Base-by-base conservation (phyloP, 1,140 invertebrate genomes). In the Drosophila tani region DNA sequence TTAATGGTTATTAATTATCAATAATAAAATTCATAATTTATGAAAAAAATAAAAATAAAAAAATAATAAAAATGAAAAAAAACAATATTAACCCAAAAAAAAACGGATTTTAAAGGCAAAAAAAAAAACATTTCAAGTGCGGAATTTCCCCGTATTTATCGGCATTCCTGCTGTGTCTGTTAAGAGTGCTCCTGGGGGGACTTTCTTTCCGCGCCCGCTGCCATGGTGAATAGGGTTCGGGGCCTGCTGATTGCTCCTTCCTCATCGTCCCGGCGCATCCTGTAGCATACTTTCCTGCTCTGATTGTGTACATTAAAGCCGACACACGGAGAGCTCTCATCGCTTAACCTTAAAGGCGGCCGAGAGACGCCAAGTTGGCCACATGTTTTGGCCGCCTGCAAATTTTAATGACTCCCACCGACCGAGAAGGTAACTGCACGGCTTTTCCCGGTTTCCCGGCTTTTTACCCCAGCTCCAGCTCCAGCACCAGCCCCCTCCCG, bases 221-320 rank as follows among this genome's bases (percentile, higher is more conserved):
- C 41, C 63, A 55, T 86, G 82, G 82, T 85, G 82, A 79, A 51
- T 75, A 64, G 19, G 9, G 11, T 15, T 71, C 43, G 63, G 68
- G 55, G 50, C 76, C 65, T 77, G 75, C 65, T 78, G 60, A 56
- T 69, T 51, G 32, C 56, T 58, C 46, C 32, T 19, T 45, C 19
- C 58, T 6, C 55, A 21, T 38, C 66, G 56, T 41, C 14, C 65
- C 38, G 45, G 50, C 43, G 70, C 64, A 67, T 71, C 53, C 69
- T 79, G 81, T 90, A 88, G 70, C 81, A 90, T 82, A 84, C 79
- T 91, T 88, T 88, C 63, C 67, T 73, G 85, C 85, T 71, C 78
- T 84, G 84, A 88, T 88, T 88, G 81, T 84, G 56, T 59, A 73
- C 58, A 76, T 69, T 80, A 74, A 79, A 65, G 77, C 35, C 45